These are phyloP conservation scores for Thysanoteuthis rhombus DNA, from an alignment of 2,888 invertebrate genomes.

Conservation along the genomic window DNA sequence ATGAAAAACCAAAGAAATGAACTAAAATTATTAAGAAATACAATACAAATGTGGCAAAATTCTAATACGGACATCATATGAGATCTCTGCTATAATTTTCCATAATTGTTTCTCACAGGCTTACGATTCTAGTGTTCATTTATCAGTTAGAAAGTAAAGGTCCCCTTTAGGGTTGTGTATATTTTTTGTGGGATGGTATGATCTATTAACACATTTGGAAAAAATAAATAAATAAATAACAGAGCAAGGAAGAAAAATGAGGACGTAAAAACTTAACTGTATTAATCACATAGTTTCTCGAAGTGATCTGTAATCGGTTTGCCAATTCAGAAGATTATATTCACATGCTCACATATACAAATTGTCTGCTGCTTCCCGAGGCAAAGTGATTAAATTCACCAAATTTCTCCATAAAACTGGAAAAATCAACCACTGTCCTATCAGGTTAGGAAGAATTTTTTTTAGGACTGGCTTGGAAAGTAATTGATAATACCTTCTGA, in stretches of 20 bases:
- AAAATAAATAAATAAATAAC: not conserved
- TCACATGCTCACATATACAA: not conserved
- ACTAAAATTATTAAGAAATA: not conserved
- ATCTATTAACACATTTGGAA: not conserved
- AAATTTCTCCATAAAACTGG: constrained; percentile 12
- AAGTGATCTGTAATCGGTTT: not conserved
- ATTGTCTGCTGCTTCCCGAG: not conserved
- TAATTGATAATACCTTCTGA: not conserved
- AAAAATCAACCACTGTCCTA: not conserved
- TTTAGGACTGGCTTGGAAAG: not conserved
- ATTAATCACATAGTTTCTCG: not conserved
- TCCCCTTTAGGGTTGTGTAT: not conserved
- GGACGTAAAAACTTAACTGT: not conserved
- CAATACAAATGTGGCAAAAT: not conserved
- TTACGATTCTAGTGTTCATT: not conserved
- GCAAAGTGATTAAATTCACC: not conserved
- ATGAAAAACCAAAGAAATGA: not conserved
- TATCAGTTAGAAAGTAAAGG: not conserved
- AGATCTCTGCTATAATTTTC: not conserved
- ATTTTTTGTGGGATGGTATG: not conserved
- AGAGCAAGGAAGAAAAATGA: not conserved
- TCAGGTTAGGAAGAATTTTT: not conserved
- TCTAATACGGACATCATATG: not conserved
- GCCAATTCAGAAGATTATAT: not conserved
- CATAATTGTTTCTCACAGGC: not conserved